Conservation (phyloP, 2,797 vertebrate species). For the Notolabrus celidotus region DNA sequence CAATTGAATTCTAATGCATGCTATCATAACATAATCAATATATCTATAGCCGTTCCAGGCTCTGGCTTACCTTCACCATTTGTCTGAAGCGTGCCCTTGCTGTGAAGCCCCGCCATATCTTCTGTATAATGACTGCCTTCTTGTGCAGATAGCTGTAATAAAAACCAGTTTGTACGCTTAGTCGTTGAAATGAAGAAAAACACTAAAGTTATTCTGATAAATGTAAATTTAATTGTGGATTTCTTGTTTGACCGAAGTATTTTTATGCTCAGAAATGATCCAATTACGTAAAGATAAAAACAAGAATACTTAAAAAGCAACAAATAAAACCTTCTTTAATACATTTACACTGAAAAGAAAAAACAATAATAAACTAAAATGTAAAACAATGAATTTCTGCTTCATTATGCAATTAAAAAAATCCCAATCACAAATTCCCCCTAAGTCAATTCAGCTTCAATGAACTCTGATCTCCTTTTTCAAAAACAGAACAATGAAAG, state of each 20-base stretch:
- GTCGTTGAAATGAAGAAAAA: slow-evolving; percentile 45
- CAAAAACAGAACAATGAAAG: slow-evolving; percentile 14
- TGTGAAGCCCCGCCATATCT: slow-evolving; percentile 91
- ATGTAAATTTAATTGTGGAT: slow-evolving; percentile 21
- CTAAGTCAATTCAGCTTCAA: neutral
- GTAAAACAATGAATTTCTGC: neutral
- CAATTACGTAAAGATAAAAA: neutral
- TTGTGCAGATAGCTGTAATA: slow-evolving; percentile 87
- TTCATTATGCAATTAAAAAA: neutral
- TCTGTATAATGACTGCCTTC: slow-evolving; percentile 90
- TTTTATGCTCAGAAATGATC: neutral
- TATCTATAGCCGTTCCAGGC: slow-evolving; percentile 75
- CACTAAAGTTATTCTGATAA: slow-evolving; percentile 38
- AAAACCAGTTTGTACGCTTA: slow-evolving; percentile 55
- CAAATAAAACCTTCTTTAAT: neutral
- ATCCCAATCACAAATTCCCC: slow-evolving; percentile 5
- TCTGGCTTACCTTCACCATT: slow-evolving; percentile 90
- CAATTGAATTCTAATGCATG: slow-evolving; percentile 86
- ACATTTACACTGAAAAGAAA: neutral
- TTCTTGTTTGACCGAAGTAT: slow-evolving; percentile 9
- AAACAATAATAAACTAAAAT: neutral
- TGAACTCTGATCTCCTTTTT: neutral
- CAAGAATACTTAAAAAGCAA: neutral
- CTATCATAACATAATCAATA: slow-evolving; percentile 87
- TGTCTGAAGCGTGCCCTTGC: slow-evolving; percentile 87